Evolutionary conservation across 2,888 invertebrate genomes (phyloP).

Genomic region (Caenorhabditis sp.): DNA sequence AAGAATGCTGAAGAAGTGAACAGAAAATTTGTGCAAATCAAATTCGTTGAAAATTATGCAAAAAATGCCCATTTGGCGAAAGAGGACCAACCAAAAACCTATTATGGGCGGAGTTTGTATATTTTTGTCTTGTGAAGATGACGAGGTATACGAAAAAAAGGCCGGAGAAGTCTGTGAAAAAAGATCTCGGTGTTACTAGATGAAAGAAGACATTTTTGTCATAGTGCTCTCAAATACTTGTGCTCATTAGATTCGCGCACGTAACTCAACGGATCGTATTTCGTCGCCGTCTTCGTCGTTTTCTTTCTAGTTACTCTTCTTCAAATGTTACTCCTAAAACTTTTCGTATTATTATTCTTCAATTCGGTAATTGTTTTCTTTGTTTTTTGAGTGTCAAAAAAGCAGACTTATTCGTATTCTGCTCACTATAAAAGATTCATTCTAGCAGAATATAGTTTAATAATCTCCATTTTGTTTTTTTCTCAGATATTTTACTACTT

Average conservation of each 20-base stretch:
- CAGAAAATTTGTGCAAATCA: background rate
- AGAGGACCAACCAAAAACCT: background rate
- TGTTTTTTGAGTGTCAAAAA: too few relatives aligned
- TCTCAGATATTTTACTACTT: too few relatives aligned
- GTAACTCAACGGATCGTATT: constrained; percentile 33
- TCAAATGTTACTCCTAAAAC: background rate
- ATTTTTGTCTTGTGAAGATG: background rate
- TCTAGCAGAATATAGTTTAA: too few relatives aligned
- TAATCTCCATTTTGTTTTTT: too few relatives aligned
- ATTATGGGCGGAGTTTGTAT: background rate
- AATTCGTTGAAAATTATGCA: background rate
- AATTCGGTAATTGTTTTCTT: background rate
- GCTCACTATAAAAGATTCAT: too few relatives aligned
- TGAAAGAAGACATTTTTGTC: constrained; percentile 1
- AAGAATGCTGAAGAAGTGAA: background rate
- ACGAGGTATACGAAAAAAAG: background rate
- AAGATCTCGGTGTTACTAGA: background rate
- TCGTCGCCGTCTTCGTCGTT: constrained; percentile 20
- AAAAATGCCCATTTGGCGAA: background rate
- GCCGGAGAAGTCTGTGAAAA: background rate
- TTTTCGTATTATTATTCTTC: background rate
- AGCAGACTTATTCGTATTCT: too few relatives aligned
- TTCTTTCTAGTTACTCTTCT: background rate
- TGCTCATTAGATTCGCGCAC: constrained; percentile 42
- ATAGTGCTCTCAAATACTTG: constrained; percentile 17